Conservation (phyloP, 1,140 invertebrate species). For the Elymnias hypermnestra region DNA sequence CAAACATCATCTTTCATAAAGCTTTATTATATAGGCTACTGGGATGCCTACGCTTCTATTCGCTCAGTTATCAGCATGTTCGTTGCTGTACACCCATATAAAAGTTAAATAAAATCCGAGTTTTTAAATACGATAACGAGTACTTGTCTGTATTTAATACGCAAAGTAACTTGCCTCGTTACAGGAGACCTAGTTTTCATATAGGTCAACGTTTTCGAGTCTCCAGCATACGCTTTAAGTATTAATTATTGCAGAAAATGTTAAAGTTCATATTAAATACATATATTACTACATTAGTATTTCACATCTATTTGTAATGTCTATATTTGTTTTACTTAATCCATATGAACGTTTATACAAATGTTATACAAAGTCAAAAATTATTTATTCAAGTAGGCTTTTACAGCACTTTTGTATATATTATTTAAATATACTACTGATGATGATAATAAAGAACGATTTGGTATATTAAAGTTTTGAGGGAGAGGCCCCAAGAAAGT, state of each 20-base stretch:
- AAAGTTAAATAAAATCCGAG: conserved; percentile 6
- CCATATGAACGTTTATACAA: too few species aligned
- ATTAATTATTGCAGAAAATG: conserved; percentile 19
- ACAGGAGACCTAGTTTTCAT: conserved; percentile 22
- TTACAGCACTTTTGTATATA: too few species aligned
- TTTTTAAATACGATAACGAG: conserved; percentile 8
- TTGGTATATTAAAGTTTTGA: too few species aligned
- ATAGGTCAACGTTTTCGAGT: conserved; percentile 17
- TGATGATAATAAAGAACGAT: too few species aligned
- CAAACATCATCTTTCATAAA: too few species aligned
- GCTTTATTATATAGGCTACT: too few species aligned
- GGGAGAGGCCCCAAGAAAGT: too few species aligned
- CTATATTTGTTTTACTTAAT: too few species aligned
- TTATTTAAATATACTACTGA: too few species aligned
- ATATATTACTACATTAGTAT: neutral
- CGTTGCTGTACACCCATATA: neutral
- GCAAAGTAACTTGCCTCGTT: conserved; percentile 18
- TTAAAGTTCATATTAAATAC: neutral
- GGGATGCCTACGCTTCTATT: too few species aligned
- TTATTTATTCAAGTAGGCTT: too few species aligned
- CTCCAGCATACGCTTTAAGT: conserved; percentile 13
- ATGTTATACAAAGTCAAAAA: too few species aligned
- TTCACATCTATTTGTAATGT: neutral
- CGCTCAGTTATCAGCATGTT: neutral
- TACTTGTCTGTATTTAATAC: conserved; percentile 20